phyloP scores from a whole-genome alignment of 2,797 vertebrate species.

The Geotrypetes seraphini region DNA sequence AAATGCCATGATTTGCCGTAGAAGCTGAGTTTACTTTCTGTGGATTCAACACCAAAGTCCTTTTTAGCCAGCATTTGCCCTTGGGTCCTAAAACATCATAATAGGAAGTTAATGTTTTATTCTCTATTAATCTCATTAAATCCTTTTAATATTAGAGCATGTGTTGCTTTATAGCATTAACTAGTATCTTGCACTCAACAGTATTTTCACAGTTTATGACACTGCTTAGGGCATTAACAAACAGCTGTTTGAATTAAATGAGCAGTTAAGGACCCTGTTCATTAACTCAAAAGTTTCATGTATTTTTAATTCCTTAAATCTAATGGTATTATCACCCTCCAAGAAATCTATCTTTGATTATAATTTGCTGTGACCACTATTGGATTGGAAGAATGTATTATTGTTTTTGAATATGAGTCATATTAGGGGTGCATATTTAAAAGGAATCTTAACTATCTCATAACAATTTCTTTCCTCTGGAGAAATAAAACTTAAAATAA shows the following conservation, averaged over 20 bases:
- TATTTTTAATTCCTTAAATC: constrained; percentile 77
- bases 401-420: constrained; percentile 47
- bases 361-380: constrained; percentile 56
- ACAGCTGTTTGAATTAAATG: constrained; percentile 82
- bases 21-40: constrained; percentile 65
- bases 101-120: constrained; percentile 74
- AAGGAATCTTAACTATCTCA: constrained; percentile 43
- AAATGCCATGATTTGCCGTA: constrained; percentile 72
- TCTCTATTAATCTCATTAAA: constrained; percentile 79
- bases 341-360: constrained; percentile 70
- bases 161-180: constrained; percentile 78
- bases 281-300: constrained; percentile 80
- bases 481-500: constrained; percentile 64
- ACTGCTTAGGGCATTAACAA: constrained; percentile 79
- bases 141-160: constrained; percentile 77
- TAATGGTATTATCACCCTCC: constrained; percentile 65
- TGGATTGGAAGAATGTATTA: constrained; percentile 44
- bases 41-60: constrained; percentile 59
- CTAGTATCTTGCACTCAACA: constrained; percentile 75
- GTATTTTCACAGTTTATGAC: constrained; percentile 79
- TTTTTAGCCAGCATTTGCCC: constrained; percentile 68
- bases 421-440: constrained; percentile 26
- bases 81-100: constrained; percentile 71
- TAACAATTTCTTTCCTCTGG: constrained; percentile 45
- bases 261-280: constrained; percentile 77